These are phyloP conservation scores for Oceanites oceanicus DNA, from an alignment of 2,113 vertebrate genomes.

Conservation along the genomic window DNA sequence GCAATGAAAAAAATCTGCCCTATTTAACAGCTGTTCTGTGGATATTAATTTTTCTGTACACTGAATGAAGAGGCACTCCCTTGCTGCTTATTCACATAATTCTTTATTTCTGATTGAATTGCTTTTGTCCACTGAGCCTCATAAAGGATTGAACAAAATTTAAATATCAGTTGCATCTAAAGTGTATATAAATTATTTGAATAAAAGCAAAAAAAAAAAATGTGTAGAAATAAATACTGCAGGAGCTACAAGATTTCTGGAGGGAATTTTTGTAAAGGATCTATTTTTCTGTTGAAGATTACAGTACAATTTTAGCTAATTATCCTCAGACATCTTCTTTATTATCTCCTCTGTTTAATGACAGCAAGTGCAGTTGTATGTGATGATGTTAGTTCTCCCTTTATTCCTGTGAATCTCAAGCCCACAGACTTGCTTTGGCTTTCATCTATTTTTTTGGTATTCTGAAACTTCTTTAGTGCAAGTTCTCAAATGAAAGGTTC, in stretches of 20 bases:
- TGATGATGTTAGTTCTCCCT: neutral
- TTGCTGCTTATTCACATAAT: neutral
- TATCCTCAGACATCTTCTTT: neutral
- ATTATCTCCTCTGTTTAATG: neutral
- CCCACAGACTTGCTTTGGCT: neutral
- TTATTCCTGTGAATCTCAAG: neutral
- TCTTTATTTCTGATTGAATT: conserved; percentile 31
- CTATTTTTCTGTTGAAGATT: neutral
- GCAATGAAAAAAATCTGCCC: neutral
- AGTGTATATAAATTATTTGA: neutral
- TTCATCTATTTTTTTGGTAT: neutral
- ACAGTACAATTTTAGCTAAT: neutral
- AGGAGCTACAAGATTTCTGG: neutral
- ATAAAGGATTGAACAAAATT: neutral
- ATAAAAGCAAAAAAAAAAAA: neutral
- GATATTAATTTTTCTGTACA: neutral
- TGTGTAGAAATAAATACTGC: neutral
- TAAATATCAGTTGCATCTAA: conserved; percentile 5
- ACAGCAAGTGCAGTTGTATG: neutral
- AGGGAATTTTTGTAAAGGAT: neutral
- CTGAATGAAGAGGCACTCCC: neutral
- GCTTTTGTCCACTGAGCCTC: neutral
- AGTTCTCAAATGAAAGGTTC: neutral
- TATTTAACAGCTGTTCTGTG: conserved; percentile 12
- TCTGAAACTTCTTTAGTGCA: neutral